A percentile compares a stretch with the other conserved stretches of the same genome.
phyloP scores from a whole-genome alignment of 2,113 vertebrate genomes.

The Lethenteron camtschaticum region DNA sequence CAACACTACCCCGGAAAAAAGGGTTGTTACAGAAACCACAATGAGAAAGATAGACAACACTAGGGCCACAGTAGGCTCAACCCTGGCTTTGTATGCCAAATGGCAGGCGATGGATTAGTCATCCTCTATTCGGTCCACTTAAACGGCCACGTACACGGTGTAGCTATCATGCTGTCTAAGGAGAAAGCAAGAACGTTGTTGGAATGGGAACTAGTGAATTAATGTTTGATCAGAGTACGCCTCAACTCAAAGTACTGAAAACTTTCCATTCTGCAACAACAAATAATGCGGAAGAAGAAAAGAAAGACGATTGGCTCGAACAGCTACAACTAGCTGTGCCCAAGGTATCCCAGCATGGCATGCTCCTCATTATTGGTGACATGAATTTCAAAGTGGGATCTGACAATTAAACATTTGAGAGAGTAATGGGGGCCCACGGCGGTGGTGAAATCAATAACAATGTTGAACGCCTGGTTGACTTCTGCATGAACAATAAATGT shows the following conservation, averaged over 20 bases:
- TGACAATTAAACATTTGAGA: neutral
- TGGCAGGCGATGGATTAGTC: neutral
- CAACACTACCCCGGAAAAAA: too few relatives aligned
- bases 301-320: neutral
- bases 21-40: too few relatives aligned
- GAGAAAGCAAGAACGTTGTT: neutral
- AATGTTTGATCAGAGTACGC: neutral
- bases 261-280: neutral
- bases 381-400: neutral
- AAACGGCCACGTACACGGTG: neutral
- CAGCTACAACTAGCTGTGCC: neutral
- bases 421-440: neutral
- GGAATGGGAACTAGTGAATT: neutral
- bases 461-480: neutral
- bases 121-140: neutral
- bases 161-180: neutral
- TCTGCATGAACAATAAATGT: neutral
- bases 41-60: too few relatives aligned
- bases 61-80: too few relatives aligned
- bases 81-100: neutral
- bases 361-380: neutral
- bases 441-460: neutral
- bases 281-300: neutral
- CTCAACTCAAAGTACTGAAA: neutral
- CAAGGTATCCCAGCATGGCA: neutral